phyloP scores from a whole-genome alignment of 1,140 invertebrate genomes.

The Sarcophaga peregrina region DNA sequence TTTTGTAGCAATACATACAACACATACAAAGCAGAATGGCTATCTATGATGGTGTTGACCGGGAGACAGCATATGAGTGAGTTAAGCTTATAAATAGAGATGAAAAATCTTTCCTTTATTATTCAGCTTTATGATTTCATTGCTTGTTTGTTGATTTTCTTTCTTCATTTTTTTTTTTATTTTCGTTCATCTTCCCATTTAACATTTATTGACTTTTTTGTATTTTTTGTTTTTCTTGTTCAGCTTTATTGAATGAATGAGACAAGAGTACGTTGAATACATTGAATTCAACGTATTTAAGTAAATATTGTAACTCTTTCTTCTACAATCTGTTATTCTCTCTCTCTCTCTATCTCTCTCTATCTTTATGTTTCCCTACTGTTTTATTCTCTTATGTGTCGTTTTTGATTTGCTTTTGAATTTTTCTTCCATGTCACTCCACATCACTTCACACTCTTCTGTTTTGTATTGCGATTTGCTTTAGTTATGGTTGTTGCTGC shows the following conservation, averaged over 20 bases:
- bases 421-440: too few species aligned
- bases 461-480: too few species aligned
- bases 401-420: too few species aligned
- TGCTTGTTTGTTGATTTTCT: slow-evolving; percentile 13
- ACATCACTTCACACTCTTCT: too few species aligned
- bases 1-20: too few species aligned
- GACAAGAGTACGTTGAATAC: neutral
- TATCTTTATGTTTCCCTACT: neutral
- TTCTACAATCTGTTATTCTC: slow-evolving; percentile 1
- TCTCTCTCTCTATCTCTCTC: neutral
- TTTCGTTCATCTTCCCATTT: neutral
- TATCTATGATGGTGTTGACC: too few species aligned
- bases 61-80: neutral
- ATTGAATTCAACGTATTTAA: slow-evolving; percentile 12
- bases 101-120: slow-evolving; percentile 25
- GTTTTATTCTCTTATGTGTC: too few species aligned
- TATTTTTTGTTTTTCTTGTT: neutral
- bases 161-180: neutral
- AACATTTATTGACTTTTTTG: slow-evolving; percentile 8
- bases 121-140: slow-evolving; percentile 19
- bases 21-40: too few species aligned
- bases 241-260: neutral
- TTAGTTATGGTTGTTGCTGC: too few species aligned
- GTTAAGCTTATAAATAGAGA: slow-evolving; percentile 16
- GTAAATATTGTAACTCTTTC: slow-evolving; percentile 26